These are phyloP conservation scores for Emydocephalus ijimae DNA, from an alignment of 2,113 vertebrate genomes.

Conservation along the genomic window DNA sequence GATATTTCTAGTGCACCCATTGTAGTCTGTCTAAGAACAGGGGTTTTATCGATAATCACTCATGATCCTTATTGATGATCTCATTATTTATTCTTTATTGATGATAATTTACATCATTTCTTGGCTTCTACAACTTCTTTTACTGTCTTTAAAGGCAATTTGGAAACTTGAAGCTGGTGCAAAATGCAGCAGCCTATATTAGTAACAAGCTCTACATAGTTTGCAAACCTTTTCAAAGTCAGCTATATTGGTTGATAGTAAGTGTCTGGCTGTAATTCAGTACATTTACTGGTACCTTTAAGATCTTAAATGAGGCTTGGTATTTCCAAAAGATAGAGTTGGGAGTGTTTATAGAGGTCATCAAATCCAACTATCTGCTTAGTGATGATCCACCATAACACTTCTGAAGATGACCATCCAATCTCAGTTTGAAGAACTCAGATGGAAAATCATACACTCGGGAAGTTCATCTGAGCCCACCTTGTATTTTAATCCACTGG, in stretches of 20 bases:
- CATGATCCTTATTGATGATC: background rate
- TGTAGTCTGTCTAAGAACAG: background rate
- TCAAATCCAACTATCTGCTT: background rate
- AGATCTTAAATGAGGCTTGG: background rate
- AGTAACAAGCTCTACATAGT: background rate
- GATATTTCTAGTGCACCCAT: background rate
- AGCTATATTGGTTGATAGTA: background rate
- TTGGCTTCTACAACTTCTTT: background rate
- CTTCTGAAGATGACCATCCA: background rate
- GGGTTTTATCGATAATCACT: background rate
- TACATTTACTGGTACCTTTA: background rate
- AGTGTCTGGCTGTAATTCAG: background rate
- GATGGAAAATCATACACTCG: background rate
- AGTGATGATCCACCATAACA: background rate
- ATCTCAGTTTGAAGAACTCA: background rate
- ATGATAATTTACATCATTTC: background rate
- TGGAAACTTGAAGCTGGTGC: background rate
- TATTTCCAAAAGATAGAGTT: background rate
- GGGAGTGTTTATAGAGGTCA: background rate
- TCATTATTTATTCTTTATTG: background rate
- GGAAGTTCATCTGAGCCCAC: background rate
- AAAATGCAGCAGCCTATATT: background rate
- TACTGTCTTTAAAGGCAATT: background rate
- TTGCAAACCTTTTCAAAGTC: background rate
- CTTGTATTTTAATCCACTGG: background rate